Conservation (phyloP, 2,797 vertebrate species). For the Enteromius fasciolatus region DNA sequence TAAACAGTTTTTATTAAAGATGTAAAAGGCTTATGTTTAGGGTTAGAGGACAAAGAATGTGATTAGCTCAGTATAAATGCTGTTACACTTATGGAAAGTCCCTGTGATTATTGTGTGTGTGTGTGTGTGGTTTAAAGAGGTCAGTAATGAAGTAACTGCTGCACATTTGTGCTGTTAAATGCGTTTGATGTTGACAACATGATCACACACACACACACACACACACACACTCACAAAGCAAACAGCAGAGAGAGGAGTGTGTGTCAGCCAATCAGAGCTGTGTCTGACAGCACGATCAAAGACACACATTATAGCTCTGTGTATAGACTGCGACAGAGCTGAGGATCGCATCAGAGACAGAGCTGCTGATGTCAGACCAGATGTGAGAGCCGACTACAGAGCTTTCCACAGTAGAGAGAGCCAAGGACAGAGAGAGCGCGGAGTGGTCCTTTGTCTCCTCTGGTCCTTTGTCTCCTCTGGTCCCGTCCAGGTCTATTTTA, state of each 20-base stretch:
- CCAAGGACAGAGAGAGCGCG: too few species aligned
- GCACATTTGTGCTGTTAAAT: not conserved
- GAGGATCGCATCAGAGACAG: too few species aligned
- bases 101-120: not conserved
- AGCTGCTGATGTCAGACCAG: too few species aligned
- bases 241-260: not conserved
- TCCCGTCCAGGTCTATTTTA: too few species aligned
- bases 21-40: not conserved
- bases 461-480: too few species aligned
- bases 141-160: not conserved
- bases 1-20: not conserved
- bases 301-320: not conserved
- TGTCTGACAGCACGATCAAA: not conserved
- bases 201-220: not conserved
- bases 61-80: not conserved
- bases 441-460: too few species aligned
- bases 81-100: not conserved
- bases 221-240: not conserved
- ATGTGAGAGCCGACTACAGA: too few species aligned
- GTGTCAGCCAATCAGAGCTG: not conserved
- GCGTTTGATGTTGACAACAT: slow-evolving; percentile 7
- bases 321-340: too few species aligned
- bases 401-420: too few species aligned
- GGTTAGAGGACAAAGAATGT: not conserved
- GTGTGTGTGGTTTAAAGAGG: not conserved